Base-by-base conservation (phyloP, 2,797 vertebrate species). In the Sorex maritimensis region DNA sequence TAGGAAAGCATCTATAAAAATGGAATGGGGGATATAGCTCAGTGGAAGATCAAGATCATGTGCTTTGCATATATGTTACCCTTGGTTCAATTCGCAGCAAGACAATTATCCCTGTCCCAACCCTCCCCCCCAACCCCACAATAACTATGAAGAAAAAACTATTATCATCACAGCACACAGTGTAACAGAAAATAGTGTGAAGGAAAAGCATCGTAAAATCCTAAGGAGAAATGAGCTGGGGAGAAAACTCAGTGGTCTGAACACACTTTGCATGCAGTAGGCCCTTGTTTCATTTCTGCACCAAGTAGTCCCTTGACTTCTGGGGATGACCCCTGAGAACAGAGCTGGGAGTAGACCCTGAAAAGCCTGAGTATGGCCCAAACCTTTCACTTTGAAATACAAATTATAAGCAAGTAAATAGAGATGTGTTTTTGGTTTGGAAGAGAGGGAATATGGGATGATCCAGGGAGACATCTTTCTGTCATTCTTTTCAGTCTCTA, bases 1-100 rank as follows among this genome's bases (percentile, higher is more conserved):
- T 28, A 44, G 86, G 28, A 88, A 87, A 90, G 44, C 17, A 87
- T 46, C 52, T 58, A 23, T 63, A 78, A 87, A 69, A 28, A 78
- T 24, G 81, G 49, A 14, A 52, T 9, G 49, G 49, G 49, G 49
- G 49, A 52, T 52, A 14, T 52, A 52, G 49, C 49, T 52, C 49
- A 9, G 49, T 52, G 49, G 49, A 6, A 52, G 10, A 52, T 34
- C 34, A 34, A 34, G 34, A 34, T 49, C 46, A 49, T 52, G 11
- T 52, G 49, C 49, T 52, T 52, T 52, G 49, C 49, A 52, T 52
- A 52, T 52, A 52, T 52, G 49, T 11, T 11, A 52, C 49, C 10
- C 10, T 52, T 5, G 41, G 41, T 44, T 44, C 41, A 44, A 44
- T 5, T 44, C 41, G 5, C 41, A 78, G 49, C 49, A 52, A 8